These are phyloP conservation scores for Oxygymnocypris stewartii DNA, from an alignment of 2,113 vertebrate genomes.

Conservation along the genomic window DNA sequence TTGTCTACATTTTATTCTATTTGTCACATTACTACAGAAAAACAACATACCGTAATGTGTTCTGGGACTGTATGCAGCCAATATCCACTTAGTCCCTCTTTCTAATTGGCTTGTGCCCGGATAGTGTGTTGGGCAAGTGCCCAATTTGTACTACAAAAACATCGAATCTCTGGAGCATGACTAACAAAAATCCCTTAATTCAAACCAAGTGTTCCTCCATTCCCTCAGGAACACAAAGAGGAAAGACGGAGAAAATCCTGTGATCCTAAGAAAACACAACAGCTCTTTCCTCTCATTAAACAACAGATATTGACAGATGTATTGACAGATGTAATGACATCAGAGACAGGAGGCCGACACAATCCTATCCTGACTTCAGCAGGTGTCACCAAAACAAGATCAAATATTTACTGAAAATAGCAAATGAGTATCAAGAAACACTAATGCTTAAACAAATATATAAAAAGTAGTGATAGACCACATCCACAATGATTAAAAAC, in stretches of 20 bases:
- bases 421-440: not conserved
- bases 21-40: not conserved
- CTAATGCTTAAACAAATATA: not conserved
- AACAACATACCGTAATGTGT: not conserved
- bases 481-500: not conserved
- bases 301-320: not conserved
- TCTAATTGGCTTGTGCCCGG: constrained; percentile 21
- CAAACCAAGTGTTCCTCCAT: constrained; percentile 22
- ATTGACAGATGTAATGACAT: constrained; percentile 13
- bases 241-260: constrained; percentile 3
- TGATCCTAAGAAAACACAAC: constrained; percentile 23
- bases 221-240: constrained; percentile 5
- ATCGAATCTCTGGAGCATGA: not conserved
- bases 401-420: not conserved
- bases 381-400: constrained; percentile 12
- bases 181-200: constrained; percentile 41
- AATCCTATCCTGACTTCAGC: not conserved
- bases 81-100: not conserved
- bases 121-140: not conserved
- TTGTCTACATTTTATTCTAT: constrained; percentile 1
- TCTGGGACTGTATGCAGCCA: not conserved
- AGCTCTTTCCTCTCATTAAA: constrained; percentile 1
- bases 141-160: constrained; percentile 36
- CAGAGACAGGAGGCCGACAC: not conserved
- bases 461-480: not conserved